Evolutionary conservation across 1,140 invertebrate genomes (phyloP).

Genomic region (Heliconius melpomene): DNA sequence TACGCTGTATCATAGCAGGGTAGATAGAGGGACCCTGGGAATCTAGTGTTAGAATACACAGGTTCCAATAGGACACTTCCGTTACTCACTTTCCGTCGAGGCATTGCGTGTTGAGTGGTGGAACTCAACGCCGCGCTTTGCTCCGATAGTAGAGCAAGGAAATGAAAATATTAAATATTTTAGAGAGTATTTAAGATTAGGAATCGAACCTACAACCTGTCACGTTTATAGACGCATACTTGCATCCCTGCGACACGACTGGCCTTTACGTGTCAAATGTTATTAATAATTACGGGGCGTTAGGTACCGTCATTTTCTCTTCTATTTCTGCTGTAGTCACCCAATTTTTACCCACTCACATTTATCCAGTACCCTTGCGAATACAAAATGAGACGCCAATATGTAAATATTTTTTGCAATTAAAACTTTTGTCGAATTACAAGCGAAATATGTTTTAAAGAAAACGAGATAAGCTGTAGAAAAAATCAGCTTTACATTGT

Average conservation of each 20-base stretch:
- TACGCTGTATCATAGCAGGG: not conserved
- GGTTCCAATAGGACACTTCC: not conserved
- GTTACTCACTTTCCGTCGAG: too few species aligned
- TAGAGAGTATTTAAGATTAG: too few species aligned
- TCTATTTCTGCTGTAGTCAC: too few species aligned
- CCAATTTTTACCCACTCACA: too few species aligned
- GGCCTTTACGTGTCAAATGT: too few species aligned
- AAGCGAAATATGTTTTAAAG: not conserved
- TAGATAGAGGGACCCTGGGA: not conserved
- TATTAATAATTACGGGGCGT: too few species aligned
- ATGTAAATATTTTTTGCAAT: conserved; percentile 9
- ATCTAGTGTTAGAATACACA: not conserved
- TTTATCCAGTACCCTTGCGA: not conserved
- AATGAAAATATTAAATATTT: not conserved
- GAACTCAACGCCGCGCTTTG: too few species aligned
- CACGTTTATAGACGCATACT: too few species aligned
- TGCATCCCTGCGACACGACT: too few species aligned
- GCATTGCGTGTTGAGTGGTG: too few species aligned
- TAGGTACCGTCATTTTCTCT: too few species aligned
- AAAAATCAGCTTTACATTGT: too few species aligned
- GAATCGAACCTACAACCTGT: not conserved
- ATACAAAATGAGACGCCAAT: not conserved
- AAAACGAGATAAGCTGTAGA: not conserved
- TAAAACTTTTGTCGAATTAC: not conserved
- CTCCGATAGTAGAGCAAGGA: not conserved